phyloP scores from a whole-genome alignment of 2,888 invertebrate genomes.

The Choristoneura rosaceana region DNA sequence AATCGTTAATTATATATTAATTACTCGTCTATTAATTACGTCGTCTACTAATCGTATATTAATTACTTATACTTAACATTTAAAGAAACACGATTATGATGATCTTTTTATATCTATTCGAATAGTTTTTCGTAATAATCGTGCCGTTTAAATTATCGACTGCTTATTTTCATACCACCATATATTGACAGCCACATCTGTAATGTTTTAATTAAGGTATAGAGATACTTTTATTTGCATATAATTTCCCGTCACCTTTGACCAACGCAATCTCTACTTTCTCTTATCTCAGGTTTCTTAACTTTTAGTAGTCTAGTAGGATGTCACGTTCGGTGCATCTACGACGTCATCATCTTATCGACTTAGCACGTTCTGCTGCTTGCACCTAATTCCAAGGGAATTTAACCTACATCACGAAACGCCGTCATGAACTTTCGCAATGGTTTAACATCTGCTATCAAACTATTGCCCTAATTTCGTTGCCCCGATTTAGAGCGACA shows the following conservation, averaged over 20 bases:
- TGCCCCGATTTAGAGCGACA: slow-evolving; percentile 56
- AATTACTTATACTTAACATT: too few relatives aligned
- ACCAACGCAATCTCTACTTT: not conserved
- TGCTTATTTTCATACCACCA: too few relatives aligned
- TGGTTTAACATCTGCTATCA: slow-evolving; percentile 52
- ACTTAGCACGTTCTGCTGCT: not conserved
- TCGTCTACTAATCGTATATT: too few relatives aligned
- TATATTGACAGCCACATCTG: too few relatives aligned
- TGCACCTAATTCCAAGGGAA: slow-evolving; percentile 2
- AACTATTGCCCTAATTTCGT: slow-evolving; percentile 57
- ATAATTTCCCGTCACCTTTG: not conserved
- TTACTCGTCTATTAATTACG: too few relatives aligned
- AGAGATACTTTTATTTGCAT: not conserved
- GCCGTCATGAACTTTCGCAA: slow-evolving; percentile 50
- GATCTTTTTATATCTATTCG: too few relatives aligned
- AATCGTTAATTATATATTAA: too few relatives aligned
- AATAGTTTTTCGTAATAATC: too few relatives aligned
- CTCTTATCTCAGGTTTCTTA: not conserved
- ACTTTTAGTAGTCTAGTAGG: not conserved
- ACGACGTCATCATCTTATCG: not conserved
- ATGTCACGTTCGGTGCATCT: slow-evolving; percentile 2
- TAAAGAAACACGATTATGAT: too few relatives aligned
- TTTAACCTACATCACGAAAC: slow-evolving; percentile 23
- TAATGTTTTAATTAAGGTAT: too few relatives aligned
- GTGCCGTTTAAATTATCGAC: too few relatives aligned